Conservation (phyloP, 2,113 vertebrate genomes). For the Ptilonorhynchus violaceus region DNA sequence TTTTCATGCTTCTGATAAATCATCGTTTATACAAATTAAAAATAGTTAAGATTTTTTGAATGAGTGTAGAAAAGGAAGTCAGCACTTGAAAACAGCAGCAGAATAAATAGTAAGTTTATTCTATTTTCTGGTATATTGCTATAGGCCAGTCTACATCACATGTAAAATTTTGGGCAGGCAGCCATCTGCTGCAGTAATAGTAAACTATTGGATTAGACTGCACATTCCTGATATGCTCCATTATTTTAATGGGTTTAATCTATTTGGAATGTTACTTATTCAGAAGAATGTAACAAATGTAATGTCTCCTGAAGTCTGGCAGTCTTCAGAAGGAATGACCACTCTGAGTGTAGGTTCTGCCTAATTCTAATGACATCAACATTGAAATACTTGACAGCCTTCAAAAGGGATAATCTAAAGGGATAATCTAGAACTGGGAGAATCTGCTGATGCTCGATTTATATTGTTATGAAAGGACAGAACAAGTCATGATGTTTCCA, state of each 20-base stretch:
- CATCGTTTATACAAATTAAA: neutral
- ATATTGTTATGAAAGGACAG: neutral
- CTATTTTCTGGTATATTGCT: neutral
- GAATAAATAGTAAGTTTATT: neutral
- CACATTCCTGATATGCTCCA: slow-evolving; percentile 20
- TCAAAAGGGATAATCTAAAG: neutral
- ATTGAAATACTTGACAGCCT: neutral
- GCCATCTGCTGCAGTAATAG: slow-evolving; percentile 26
- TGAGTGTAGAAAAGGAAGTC: neutral
- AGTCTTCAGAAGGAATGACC: neutral
- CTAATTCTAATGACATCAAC: neutral
- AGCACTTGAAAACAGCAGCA: neutral
- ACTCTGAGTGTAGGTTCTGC: neutral
- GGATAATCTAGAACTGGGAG: neutral
- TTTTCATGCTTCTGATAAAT: neutral
- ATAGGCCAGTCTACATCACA: neutral
- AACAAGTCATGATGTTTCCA: neutral
- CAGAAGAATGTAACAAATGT: slow-evolving; percentile 31
- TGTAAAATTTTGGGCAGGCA: slow-evolving; percentile 28
- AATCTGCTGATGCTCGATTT: neutral
- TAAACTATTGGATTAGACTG: slow-evolving; percentile 39
- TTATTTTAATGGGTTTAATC: slow-evolving; percentile 63
- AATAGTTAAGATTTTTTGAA: neutral
- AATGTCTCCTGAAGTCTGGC: slow-evolving; percentile 35
- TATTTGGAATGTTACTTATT: slow-evolving; percentile 48